Base-by-base conservation (phyloP, 2,113 vertebrate species). In the Typhlomys cinereus region DNA sequence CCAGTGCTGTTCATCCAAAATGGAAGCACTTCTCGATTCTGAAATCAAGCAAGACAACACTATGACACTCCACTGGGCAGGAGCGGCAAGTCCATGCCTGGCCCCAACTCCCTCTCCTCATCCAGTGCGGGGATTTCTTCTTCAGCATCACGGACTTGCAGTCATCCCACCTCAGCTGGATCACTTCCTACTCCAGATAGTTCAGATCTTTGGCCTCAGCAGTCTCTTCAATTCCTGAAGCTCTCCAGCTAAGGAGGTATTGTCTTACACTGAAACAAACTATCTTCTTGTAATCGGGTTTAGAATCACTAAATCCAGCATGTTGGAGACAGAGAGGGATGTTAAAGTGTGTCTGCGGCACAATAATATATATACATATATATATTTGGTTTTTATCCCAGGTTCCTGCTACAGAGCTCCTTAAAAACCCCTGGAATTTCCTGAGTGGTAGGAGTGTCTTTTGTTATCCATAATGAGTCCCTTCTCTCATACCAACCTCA, bases 1-100 rank as follows among this genome's bases (percentile, higher is more conserved):
- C 97, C 98, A 0, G 98, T 98, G 88, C 97, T 98, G 0, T 99
- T 99, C 92, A 98, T 98, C 99, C 99, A 99, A 92, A 97, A 99
- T 0, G 99, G 99, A 27, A 99, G 98, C 34, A 64, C 97, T n/a
- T 97, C 95, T 95, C 98, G 99, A 97, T 97, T 99, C 99, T 99
- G 98, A 59, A 92, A 88, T 0, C 34, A 95, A 74, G 61, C 41
- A 8, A 96, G 61, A 61, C 44, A 74, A 67, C 36, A 3, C 87
- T 10, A 4, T 67, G 14, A 46, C 46, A 6, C 29, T 4, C 2
- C 36, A n/a, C 25, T 34, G 3, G 0, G 31, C 12, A 2, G 10
- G 4, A 0, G 1, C 3, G 1, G 1, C 5, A 15, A 20, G n/a
- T 1, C 1, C 9, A 57, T 15, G 31, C 27, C 36, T 10, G 52